A percentile compares a stretch with the other conserved stretches of the same genome.
phyloP scores from a whole-genome alignment of 1,140 invertebrate genomes.

The Drosophila repleta region DNA sequence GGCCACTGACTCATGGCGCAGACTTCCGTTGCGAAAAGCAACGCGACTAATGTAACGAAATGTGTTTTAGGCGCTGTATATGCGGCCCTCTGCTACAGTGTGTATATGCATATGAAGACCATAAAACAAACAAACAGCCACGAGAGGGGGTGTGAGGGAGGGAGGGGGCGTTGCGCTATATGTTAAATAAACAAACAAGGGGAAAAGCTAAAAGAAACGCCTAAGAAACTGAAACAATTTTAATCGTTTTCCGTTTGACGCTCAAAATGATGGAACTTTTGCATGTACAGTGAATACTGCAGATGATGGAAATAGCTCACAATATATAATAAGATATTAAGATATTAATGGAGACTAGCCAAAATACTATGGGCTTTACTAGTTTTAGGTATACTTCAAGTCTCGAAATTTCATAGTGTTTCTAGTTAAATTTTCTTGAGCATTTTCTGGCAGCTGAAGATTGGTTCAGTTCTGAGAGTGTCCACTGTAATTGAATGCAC shows the following conservation, averaged over 20 bases:
- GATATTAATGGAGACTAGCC: neutral
- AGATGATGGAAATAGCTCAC: neutral
- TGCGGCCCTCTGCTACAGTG: constrained; percentile 1
- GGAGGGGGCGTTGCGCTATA: constrained; percentile 29
- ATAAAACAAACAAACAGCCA: constrained; percentile 67
- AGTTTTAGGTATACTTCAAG: no score
- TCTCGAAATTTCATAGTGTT: no score
- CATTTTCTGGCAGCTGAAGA: neutral
- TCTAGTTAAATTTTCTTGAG: neutral
- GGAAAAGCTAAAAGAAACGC: constrained; percentile 39
- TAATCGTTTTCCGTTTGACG: constrained; percentile 56
- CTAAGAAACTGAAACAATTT: constrained; percentile 64
- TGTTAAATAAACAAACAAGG: constrained; percentile 67
- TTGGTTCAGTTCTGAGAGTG: neutral
- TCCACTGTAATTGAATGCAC: constrained; percentile 49
- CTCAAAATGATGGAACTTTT: constrained; percentile 51
- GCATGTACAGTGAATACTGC: constrained; percentile 37
- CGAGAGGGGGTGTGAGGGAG: neutral
- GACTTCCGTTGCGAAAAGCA: constrained; percentile 72
- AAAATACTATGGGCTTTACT: no score
- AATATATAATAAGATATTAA: neutral
- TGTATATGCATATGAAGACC: constrained; percentile 52
- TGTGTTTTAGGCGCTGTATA: constrained; percentile 32
- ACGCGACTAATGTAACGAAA: constrained; percentile 30
- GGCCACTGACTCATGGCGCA: constrained; percentile 70